Conservation (phyloP, 2,797 vertebrate species). For the Nyctalus aviator region DNA sequence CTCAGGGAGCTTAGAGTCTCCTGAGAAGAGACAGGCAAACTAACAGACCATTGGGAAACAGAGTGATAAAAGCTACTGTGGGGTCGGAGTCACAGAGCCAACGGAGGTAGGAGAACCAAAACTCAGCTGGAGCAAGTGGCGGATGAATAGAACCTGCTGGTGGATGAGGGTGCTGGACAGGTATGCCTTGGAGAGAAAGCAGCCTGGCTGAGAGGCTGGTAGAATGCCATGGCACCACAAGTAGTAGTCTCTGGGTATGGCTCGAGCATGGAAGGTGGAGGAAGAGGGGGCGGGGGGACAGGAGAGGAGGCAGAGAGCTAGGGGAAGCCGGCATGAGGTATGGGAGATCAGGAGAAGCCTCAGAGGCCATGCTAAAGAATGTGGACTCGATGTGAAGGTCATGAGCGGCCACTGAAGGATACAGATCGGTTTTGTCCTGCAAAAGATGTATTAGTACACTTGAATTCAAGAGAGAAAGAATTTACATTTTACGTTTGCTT, state of each 20-base stretch:
- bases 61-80: neutral
- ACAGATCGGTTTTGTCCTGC: neutral
- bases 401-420: neutral
- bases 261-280: neutral
- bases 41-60: neutral
- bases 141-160: neutral
- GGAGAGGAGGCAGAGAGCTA: neutral
- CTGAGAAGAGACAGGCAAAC: neutral
- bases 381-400: no score
- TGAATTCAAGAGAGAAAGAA: slow-evolving; percentile 1
- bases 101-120: neutral
- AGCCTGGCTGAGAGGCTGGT: neutral
- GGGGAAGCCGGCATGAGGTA: neutral
- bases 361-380: neutral
- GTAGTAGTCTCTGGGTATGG: no score
- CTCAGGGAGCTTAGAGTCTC: neutral
- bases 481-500: neutral
- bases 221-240: neutral
- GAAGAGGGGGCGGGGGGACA: no score
- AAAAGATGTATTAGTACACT: neutral
- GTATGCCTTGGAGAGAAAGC: neutral
- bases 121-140: neutral
- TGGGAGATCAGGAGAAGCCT: neutral
- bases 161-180: neutral
- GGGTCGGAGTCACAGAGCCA: neutral